A percentile compares a stretch with the other conserved stretches of the same genome.
Conservation (phyloP, 2,113 vertebrate genomes). For the Trogon melanurus region DNA sequence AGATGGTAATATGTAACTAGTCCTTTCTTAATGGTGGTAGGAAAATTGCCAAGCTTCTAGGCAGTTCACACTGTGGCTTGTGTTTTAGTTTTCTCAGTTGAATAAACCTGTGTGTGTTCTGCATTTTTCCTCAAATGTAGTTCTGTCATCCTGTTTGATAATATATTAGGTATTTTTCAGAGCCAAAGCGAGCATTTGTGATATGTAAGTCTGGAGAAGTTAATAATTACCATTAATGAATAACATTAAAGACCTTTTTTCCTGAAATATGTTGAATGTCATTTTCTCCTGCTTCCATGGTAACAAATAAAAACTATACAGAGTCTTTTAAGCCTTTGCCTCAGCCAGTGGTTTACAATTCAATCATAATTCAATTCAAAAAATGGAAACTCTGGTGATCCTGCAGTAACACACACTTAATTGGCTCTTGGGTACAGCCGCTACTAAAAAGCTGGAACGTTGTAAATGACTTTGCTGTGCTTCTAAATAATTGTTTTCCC, state of each 20-base stretch:
- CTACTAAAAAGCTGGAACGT: neutral
- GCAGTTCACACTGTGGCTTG: neutral
- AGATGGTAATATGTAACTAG: neutral
- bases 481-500: slow-evolving; percentile 39
- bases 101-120: neutral
- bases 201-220: neutral
- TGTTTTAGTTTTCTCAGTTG: neutral
- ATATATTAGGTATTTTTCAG: neutral
- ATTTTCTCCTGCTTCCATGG: neutral
- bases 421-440: neutral
- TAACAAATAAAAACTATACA: neutral
- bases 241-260: neutral
- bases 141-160: neutral
- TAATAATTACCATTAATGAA: neutral
- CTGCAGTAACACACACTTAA: slow-evolving; percentile 1
- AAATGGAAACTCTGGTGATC: neutral
- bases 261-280: neutral
- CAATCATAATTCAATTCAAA: neutral
- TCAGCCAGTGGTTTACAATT: slow-evolving; percentile 31
- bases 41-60: neutral
- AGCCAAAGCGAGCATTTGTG: neutral
- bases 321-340: slow-evolving; percentile 27
- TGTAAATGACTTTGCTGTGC: neutral
- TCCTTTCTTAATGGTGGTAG: neutral
- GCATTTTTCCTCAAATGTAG: neutral